Evolutionary conservation across 2,113 vertebrate species (phyloP), one percentile per base, ranked within the genome.

Genomic region (Acanthochromis polyacanthus): DNA sequence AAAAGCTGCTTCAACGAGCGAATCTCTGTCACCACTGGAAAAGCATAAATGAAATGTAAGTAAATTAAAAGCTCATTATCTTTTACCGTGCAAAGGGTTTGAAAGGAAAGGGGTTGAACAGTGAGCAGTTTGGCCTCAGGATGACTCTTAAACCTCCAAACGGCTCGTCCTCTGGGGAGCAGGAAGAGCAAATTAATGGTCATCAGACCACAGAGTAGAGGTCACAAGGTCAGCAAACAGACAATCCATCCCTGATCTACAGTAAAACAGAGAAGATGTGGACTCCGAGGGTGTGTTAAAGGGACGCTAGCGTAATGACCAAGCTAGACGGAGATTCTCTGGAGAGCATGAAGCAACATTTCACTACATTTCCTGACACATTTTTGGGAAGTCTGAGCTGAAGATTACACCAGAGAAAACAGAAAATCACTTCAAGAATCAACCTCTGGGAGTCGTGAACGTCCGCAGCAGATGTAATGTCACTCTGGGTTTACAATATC

Each of bases 101-200:
- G 6, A 25, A 9, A 55, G 19, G 9, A 4, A 36, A 53, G 4
- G 2, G 51, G 7, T 1, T 1, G 43, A n/a, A 23, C 32, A 48
- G 56, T 55, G 14, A 30, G 25, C n/a, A 17, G 19, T 46, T 25
- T 32, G 64, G 46, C 63, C 25, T 36, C 25, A 67, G 12, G n/a
- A 61, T 63, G 23, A 64, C 14, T 17, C 25, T n/a, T 30, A 30
- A 32, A 14, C 46, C 50, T 30, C 17, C 32, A 40, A 15, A 14
- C 5, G 1, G 17, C 30, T 62, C 22, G 11, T 40, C 53, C 32
- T 55, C 75, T 53, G 15, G 50, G 36, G 52, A 28, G 12, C 9
- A 22, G n/a, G 20, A 76, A 46, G 40, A 30, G 14, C 16, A 71
- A 68, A 62, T 63, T 17, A 68, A 53, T 60, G 48, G 7, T 38